Evolutionary conservation across 2,797 vertebrate species (phyloP), one percentile per base, ranked within the genome.

Genomic region (Chiroxiphia lanceolata): DNA sequence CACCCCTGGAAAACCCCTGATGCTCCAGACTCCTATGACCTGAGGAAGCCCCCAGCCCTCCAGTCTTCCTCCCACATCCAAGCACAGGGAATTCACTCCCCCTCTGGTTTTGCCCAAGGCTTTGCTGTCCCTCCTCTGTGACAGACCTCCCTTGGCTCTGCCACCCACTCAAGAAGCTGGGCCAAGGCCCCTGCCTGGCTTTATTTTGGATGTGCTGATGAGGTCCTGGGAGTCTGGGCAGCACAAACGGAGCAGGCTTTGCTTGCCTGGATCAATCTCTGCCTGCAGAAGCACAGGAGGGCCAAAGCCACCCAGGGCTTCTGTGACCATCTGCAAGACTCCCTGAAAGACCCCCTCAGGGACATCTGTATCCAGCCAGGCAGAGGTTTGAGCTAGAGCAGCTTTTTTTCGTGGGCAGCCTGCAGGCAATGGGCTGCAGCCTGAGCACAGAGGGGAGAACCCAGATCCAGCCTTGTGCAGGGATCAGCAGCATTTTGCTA

Each of bases 281-380:
- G 59, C 36, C 36, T 56, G 53, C 53, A 27, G 29, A 48, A 81
- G 40, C 33, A 38, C 29, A 45, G 64, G 33, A 86, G 11, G 1
- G 1, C n/a, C 65, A 50, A 77, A 72, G n/a, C 36, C 59, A 77
- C 29, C 7, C 17, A 19, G 23, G 26, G 31, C 45, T 65, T 53
- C 63, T 38, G 20, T 0, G 0, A 48, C 48, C 61, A 20, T 29
- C 65, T 56, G 54, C 1, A 2, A 44, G 50, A 51, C 29, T 31
- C 17, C 34, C 45, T 3, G 20, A 65, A 57, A 48, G 7, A n/a
- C 14, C 33, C 26, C 11, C 3, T n/a, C 0, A 0, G 21, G 36
- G 50, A 56, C 16, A 26, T 45, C 82, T 45, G 22, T 72, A 13
- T 47, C 4, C 1, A 34, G 14, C 10, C 44, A 82, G n/a, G 54